These are phyloP conservation scores for Clitarchus hookeri DNA, from an alignment of 2,888 invertebrate species.

Conservation along the genomic window DNA sequence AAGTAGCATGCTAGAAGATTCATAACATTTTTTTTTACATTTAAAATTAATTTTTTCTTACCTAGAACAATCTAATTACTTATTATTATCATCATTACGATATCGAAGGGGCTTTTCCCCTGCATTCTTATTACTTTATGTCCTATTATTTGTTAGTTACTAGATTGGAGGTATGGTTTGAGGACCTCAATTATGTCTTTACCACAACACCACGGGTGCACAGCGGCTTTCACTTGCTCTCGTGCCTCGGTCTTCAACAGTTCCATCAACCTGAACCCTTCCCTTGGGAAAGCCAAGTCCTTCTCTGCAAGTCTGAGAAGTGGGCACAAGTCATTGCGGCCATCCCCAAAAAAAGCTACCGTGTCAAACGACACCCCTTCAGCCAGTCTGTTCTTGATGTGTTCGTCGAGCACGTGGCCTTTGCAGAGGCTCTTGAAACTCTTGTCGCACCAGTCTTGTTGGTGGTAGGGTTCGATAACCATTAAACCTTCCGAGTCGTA, in stretches of 20 bases:
- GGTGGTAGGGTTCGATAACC: conserved; percentile 66
- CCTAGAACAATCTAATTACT: no score
- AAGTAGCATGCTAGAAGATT: no score
- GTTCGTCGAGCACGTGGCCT: conserved; percentile 70
- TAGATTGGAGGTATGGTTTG: neutral
- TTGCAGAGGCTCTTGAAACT: conserved; percentile 80
- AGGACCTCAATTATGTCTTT: neutral
- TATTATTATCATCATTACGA: no score
- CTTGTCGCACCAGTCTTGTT: conserved; percentile 69
- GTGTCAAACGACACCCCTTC: conserved; percentile 59
- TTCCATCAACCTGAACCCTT: conserved; percentile 57
- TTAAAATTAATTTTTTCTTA: no score
- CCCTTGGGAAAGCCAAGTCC: conserved; percentile 72
- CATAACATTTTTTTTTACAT: no score
- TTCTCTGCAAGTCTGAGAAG: conserved; percentile 61
- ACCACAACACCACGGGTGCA: neutral
- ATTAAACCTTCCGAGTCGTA: conserved; percentile 62
- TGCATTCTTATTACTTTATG: no score
- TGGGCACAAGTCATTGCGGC: conserved; percentile 79
- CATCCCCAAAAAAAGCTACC: conserved; percentile 76
- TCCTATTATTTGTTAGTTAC: no score
- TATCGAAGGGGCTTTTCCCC: no score
- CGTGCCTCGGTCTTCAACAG: conserved; percentile 45
- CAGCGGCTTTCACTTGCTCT: neutral
- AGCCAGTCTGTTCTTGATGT: conserved; percentile 58